Conservation (phyloP, 53 echinoderm and acorn worm genomes). For the Stichopus horrens region DNA sequence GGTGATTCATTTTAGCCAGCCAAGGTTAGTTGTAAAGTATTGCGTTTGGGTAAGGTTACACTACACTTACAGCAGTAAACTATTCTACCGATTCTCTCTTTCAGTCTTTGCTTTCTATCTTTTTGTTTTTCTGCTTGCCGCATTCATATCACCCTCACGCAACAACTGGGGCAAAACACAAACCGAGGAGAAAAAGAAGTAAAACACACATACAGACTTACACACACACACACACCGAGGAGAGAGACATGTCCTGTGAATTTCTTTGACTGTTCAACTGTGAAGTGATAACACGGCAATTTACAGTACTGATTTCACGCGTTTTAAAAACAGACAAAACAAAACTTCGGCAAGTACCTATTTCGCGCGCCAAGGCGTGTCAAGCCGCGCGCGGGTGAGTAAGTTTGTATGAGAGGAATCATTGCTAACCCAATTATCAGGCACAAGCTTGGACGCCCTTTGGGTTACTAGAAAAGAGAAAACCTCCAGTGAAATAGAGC, state of each 20-base stretch:
- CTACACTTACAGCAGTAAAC: background rate
- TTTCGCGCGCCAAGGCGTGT: conserved; percentile 40
- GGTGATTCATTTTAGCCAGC: conserved; percentile 39
- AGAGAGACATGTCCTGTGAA: background rate
- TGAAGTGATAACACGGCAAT: conserved; percentile 45
- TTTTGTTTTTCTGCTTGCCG: background rate
- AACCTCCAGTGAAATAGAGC: conserved; percentile 20
- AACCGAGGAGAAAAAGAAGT: background rate
- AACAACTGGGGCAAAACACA: conserved; percentile 35
- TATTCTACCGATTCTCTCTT: too few species aligned
- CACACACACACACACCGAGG: background rate
- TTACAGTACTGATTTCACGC: conserved; percentile 44
- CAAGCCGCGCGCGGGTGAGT: conserved; percentile 46
- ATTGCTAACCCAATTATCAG: conserved; percentile 44
- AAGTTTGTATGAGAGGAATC: conserved; percentile 18
- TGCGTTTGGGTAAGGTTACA: background rate
- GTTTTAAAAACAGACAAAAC: conserved; percentile 50
- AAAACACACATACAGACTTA: background rate
- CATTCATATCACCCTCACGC: background rate
- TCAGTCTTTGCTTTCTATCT: background rate
- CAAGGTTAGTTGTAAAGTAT: conserved; percentile 10
- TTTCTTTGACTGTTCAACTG: conserved; percentile 30
- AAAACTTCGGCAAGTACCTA: conserved; percentile 36
- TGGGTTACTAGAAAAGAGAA: conserved; percentile 19
- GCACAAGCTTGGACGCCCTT: conserved; percentile 42